Evolutionary conservation across 2,888 invertebrate genomes (phyloP).

Genomic region (Trachelus stipa): DNA sequence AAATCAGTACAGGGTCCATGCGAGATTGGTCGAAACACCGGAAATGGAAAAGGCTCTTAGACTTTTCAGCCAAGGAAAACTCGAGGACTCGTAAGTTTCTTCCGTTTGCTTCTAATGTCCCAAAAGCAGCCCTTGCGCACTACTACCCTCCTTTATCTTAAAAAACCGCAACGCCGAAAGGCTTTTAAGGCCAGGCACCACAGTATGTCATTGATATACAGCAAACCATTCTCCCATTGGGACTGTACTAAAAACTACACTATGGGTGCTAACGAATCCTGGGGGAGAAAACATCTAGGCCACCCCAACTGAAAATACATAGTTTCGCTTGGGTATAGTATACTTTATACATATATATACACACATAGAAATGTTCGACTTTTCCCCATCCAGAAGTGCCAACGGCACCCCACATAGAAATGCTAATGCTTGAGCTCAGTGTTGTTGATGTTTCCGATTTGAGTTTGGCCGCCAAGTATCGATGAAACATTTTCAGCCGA

Average conservation of each 20-base stretch:
- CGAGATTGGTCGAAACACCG: neutral
- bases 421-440: conserved; percentile 42
- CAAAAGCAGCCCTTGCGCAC: neutral
- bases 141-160: conserved; percentile 31
- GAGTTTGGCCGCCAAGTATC: conserved; percentile 11
- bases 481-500: neutral
- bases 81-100: conserved; percentile 8
- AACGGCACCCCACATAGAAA: conserved; percentile 42
- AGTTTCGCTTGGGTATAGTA: neutral
- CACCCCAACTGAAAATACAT: conserved; percentile 2
- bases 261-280: conserved; percentile 57
- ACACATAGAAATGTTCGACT: neutral
- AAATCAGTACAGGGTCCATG: neutral
- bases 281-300: conserved; percentile 36
- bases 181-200: conserved; percentile 50
- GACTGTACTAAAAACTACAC: conserved; percentile 52
- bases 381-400: neutral
- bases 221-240: conserved; percentile 40
- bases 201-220: conserved; percentile 55
- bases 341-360: neutral
- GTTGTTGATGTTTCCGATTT: conserved; percentile 53
- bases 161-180: conserved; percentile 52
- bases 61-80: neutral
- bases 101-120: neutral
- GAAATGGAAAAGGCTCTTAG: neutral